These are phyloP conservation scores for Hemichromis elongatus DNA, from an alignment of 2,113 vertebrate genomes.

Conservation along the genomic window DNA sequence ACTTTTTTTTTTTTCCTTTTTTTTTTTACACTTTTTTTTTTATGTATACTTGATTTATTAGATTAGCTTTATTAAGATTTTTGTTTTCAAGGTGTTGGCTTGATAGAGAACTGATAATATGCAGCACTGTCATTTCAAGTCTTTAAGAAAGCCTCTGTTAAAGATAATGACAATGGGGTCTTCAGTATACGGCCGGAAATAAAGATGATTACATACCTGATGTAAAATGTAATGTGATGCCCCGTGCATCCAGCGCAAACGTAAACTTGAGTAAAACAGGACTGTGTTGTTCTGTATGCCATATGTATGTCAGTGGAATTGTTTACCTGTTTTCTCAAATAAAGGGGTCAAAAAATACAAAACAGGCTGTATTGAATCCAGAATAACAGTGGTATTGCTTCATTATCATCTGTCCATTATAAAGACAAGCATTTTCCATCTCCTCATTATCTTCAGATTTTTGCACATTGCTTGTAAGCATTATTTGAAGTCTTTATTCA, in stretches of 20 bases:
- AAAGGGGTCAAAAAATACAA: not conserved
- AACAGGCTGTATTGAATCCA: not conserved
- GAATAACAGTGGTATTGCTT: not conserved
- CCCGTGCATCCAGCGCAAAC: not conserved
- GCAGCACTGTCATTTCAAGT: not conserved
- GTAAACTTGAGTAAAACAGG: not conserved
- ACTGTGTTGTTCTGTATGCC: not conserved
- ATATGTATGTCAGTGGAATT: not conserved
- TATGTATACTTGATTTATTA: not conserved
- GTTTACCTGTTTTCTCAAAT: conserved; percentile 17
- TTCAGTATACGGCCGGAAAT: not conserved
- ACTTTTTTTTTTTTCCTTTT: not conserved
- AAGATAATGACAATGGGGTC: not conserved
- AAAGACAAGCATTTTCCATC: not conserved
- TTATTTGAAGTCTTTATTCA: not conserved
- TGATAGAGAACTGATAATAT: not conserved
- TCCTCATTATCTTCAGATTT: not conserved
- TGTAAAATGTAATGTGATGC: not conserved
- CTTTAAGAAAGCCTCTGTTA: not conserved
- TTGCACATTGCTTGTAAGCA: not conserved
- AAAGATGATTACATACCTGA: not conserved
- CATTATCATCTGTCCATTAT: not conserved
- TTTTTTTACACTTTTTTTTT: not conserved
- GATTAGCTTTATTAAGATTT: not conserved
- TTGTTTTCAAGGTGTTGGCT: not conserved